Evolutionary conservation across 2,888 invertebrate species (phyloP).

Genomic region (Rhaphigaster nebulosa): DNA sequence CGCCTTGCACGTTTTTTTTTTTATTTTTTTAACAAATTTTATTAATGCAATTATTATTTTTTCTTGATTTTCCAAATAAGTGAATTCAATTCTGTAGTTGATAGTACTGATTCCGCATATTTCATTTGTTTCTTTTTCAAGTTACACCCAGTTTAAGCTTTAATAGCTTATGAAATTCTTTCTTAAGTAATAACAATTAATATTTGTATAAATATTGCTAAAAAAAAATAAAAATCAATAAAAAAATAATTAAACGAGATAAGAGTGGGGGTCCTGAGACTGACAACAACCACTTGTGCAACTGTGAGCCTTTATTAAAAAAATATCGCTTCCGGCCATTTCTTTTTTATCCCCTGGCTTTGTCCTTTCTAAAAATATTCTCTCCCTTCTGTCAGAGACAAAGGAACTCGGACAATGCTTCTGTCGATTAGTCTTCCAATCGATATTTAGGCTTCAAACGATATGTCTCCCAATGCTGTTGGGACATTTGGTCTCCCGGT

Average conservation of each 20-base stretch:
- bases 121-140: no score
- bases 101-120: no score
- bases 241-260: constrained; percentile 2
- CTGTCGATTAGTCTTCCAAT: constrained; percentile 7
- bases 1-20: no score
- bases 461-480: not conserved
- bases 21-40: no score
- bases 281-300: not conserved
- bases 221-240: no score
- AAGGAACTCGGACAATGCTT: constrained; percentile 2
- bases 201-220: no score
- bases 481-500: not conserved
- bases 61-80: no score
- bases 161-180: no score
- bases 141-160: no score
- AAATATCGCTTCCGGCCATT: constrained; percentile 11
- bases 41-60: no score
- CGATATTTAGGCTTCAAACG: constrained; percentile 2
- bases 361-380: constrained; percentile 15
- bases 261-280: not conserved
- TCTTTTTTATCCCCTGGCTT: not conserved
- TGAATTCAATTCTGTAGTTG: no score
- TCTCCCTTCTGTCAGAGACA: not conserved
- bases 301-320: not conserved
- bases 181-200: no score